These are phyloP conservation scores for Theretra japonica DNA, from an alignment of 2,888 invertebrate genomes.

Conservation along the genomic window DNA sequence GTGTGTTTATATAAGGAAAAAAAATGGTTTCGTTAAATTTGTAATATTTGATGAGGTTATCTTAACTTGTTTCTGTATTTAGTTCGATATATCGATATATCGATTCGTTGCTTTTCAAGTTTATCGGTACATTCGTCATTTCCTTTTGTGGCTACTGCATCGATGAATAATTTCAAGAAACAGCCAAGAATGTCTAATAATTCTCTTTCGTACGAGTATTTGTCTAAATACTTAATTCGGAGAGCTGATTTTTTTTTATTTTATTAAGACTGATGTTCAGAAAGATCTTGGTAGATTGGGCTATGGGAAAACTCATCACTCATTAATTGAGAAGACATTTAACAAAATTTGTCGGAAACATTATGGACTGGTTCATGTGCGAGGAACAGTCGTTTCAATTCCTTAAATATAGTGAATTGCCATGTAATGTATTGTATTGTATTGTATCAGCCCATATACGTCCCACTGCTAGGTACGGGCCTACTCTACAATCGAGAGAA, in stretches of 20 bases:
- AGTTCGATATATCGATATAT: constrained; percentile 34
- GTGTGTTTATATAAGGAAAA: constrained; percentile 43
- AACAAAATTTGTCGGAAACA: constrained; percentile 35
- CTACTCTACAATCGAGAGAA: too few species aligned
- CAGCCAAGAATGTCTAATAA: constrained; percentile 45
- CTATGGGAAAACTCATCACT: constrained; percentile 34
- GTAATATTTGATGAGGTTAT: constrained; percentile 38
- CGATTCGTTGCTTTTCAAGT: constrained; percentile 47
- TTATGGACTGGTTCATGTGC: constrained; percentile 39
- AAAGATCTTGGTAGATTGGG: constrained; percentile 37
- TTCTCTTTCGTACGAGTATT: constrained; percentile 44
- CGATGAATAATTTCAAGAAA: constrained; percentile 5
- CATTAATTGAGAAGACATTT: constrained; percentile 30
- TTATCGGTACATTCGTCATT: constrained; percentile 47
- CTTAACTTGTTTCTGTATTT: constrained; percentile 45
- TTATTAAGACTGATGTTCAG: constrained; percentile 40
- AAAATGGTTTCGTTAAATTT: constrained; percentile 44
- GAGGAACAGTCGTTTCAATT: constrained; percentile 42
- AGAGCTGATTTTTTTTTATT: constrained; percentile 39
- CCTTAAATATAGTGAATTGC: constrained; percentile 39
- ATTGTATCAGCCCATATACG: too few species aligned
- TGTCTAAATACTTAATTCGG: constrained; percentile 39
- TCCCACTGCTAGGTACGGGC: too few species aligned
- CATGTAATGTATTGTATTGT: too few species aligned
- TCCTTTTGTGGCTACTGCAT: constrained; percentile 45